These are phyloP conservation scores for Redunca redunca DNA, from an alignment of 2,113 vertebrate species.

Conservation along the genomic window DNA sequence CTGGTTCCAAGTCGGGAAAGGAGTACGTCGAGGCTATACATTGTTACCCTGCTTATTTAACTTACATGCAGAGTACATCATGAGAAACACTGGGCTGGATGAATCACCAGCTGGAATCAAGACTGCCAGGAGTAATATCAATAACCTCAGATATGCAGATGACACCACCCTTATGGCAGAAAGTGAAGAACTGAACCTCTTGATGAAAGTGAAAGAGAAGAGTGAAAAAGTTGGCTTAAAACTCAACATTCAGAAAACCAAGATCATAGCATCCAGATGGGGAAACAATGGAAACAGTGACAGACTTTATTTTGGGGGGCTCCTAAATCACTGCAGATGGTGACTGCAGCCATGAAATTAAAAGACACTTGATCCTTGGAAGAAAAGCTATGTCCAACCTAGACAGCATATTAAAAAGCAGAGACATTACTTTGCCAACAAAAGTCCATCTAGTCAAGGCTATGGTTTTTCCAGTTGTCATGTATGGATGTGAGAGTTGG, in stretches of 20 bases:
- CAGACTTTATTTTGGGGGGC: not conserved
- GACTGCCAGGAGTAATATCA: not conserved
- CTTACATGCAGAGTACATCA: not conserved
- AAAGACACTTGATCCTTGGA: not conserved
- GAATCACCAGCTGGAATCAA: not conserved
- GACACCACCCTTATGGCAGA: not conserved
- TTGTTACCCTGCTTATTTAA: not conserved
- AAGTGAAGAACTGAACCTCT: not conserved
- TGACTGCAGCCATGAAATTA: not conserved
- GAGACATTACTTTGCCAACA: not conserved
- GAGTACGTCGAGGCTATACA: not conserved
- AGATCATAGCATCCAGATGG: not conserved
- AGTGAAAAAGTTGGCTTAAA: not conserved
- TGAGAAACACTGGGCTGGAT: not conserved
- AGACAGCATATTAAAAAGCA: not conserved
- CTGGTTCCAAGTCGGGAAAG: not conserved
- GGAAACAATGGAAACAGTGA: not conserved
- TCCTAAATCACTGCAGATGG: not conserved
- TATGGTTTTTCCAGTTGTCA: not conserved
- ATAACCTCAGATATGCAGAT: not conserved
- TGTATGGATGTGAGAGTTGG: not conserved
- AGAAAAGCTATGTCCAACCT: not conserved
- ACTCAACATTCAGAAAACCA: not conserved
- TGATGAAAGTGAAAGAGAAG: not conserved
- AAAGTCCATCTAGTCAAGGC: not conserved